These are phyloP conservation scores for Siphonodentalium dalli DNA, from an alignment of 2,888 invertebrate species.

Conservation along the genomic window DNA sequence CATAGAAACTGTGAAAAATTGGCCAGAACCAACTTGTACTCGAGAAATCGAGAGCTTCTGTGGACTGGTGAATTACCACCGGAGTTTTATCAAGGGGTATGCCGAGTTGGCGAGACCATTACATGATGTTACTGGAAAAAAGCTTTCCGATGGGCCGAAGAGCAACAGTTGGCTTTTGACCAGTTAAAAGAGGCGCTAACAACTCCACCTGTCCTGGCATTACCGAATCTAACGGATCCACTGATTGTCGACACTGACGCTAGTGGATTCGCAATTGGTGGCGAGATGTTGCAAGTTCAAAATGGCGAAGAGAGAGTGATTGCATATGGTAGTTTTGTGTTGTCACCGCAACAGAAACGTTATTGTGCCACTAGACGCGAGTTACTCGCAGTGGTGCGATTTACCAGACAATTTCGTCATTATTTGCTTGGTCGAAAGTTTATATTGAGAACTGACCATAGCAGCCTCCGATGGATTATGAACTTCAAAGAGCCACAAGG, in stretches of 20 bases:
- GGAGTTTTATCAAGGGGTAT: background rate
- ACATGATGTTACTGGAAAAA: too few species aligned
- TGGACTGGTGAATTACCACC: background rate
- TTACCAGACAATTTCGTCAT: background rate
- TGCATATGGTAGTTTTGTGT: conserved; percentile 1
- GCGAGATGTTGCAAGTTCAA: conserved; percentile 5
- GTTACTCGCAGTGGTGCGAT: conserved; percentile 4
- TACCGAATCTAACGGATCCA: background rate
- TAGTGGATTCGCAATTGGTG: conserved; percentile 2
- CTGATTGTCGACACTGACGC: conserved; percentile 10
- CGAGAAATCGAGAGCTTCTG: background rate
- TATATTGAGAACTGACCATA: conserved; percentile 8
- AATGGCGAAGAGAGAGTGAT: conserved; percentile 13
- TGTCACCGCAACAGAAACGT: background rate
- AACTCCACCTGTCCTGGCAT: background rate
- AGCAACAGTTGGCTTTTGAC: background rate
- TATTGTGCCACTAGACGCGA: background rate
- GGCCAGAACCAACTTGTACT: conserved; percentile 2
- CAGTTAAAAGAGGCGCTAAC: background rate
- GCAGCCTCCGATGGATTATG: background rate
- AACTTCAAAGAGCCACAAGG: conserved; percentile 6
- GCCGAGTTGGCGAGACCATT: background rate
- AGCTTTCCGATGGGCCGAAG: background rate
- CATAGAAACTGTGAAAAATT: background rate
- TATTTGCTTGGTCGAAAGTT: conserved; percentile 8